Conservation (phyloP, 2,888 invertebrate species). For the Halictus ligatus region DNA sequence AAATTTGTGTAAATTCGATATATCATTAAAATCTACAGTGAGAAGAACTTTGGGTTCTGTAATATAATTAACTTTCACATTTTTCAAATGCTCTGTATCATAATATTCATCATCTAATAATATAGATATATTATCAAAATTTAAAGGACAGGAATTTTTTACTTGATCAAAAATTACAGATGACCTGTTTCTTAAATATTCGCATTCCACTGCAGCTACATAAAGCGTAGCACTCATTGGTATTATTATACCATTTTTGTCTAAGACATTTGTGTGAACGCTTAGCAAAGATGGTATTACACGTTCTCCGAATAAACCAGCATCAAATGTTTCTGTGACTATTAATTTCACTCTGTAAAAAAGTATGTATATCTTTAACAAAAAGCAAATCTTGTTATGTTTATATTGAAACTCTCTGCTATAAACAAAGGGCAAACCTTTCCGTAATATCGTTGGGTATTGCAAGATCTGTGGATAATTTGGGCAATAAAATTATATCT, state of each 20-base stretch:
- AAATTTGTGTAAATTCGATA: constrained; percentile 81
- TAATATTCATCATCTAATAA: constrained; percentile 86
- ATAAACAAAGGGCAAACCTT: constrained; percentile 80
- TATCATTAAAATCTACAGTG: constrained; percentile 88
- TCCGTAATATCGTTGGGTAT: constrained; percentile 86
- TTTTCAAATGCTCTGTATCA: constrained; percentile 89
- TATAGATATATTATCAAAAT: constrained; percentile 80
- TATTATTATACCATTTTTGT: constrained; percentile 84
- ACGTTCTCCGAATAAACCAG: constrained; percentile 91
- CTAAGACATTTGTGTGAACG: constrained; percentile 88
- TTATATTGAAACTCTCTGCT: not conserved
- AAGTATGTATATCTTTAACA: constrained; percentile 12
- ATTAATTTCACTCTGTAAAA: constrained; percentile 86
- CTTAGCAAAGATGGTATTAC: constrained; percentile 88
- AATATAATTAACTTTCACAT: constrained; percentile 86
- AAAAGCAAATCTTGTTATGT: not conserved
- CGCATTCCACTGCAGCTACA: constrained; percentile 87
- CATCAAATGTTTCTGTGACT: constrained; percentile 92
- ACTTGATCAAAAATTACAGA: constrained; percentile 66
- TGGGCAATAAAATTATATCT: constrained; percentile 86
- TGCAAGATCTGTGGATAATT: constrained; percentile 87
- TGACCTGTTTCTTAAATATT: constrained; percentile 73
- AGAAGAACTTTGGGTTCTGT: constrained; percentile 86
- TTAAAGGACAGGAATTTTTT: constrained; percentile 62
- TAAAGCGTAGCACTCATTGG: constrained; percentile 88